Evolutionary conservation across 2,797 vertebrate species (phyloP).

Genomic region (Anas acuta): DNA sequence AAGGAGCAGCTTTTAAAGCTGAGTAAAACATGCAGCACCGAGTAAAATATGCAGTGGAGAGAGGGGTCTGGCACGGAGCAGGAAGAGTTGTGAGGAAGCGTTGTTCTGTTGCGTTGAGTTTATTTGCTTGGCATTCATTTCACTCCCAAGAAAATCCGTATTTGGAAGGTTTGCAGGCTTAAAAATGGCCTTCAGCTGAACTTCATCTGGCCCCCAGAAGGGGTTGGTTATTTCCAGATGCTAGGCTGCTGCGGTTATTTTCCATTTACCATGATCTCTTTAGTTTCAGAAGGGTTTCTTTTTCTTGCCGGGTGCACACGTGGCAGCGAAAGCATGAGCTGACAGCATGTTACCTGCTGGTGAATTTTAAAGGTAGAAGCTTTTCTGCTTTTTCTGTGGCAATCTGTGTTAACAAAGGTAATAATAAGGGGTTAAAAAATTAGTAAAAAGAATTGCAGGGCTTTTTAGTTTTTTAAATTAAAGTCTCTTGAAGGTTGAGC

Average conservation of each 20-base stretch:
- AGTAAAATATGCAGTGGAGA: background rate
- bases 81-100: background rate
- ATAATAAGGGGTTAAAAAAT: background rate
- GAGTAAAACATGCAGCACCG: background rate
- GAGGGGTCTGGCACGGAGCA: rapidly evolving
- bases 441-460: rapidly evolving
- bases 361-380: background rate
- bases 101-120: background rate
- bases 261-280: background rate
- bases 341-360: background rate
- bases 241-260: background rate
- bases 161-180: background rate
- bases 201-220: rapidly evolving
- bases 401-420: rapidly evolving
- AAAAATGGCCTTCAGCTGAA: background rate
- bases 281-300: background rate
- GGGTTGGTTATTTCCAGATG: background rate
- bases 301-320: rapidly evolving
- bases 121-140: background rate
- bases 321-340: background rate
- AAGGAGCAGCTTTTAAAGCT: background rate
- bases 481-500: background rate
- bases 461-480: background rate
- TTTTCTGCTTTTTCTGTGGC: background rate
- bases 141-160: background rate